Base-by-base conservation (phyloP, 1,140 invertebrate species). In the Panulirus ornatus region DNA sequence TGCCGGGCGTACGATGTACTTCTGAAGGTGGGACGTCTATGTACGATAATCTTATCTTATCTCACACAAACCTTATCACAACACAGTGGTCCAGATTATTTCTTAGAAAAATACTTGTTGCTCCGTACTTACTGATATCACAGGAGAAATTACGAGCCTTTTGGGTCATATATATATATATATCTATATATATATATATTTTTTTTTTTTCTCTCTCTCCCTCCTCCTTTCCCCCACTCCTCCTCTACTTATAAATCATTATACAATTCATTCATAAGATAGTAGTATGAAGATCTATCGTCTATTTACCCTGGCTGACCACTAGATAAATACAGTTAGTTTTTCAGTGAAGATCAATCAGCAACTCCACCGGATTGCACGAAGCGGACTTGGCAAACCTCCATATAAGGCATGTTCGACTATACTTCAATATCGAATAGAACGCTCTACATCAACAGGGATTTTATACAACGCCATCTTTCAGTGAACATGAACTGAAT, bases 301-400 rank as follows among this genome's bases (percentile, higher is more conserved):
- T 34, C n/a, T 34, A 22, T 73, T 51, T 27, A 8, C 0, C 27
- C 42, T 38, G 16, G 14, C 38, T 40, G 40, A 3, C 19, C 16
- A 14, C 19, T 27, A 0, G 40, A n/a, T n/a, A 42, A 0, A 30
- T 44, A 47, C 2, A 54, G 36, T 19, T 36, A 47, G 30, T 44
- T 63, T 36, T 44, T 66, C 8, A 16, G 2, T 8, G 16, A 44
- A 27, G 9, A 11, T 30, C 1, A 73, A 73, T 30, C 73, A 27
- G 66, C 1, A 70, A n/a, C 75, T 27, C 42, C 51, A 47, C 42
- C 38, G n/a, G 75, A 11, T 30, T 14, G 42, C 75, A 78, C 27
- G 30, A 75, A 78, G 75, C 75, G 42, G n/a, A n/a, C 75, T 78
- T 78, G 75, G 75, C 75, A 47, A 44, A 78, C 44, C 75, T 40